Percentiles rank a stretch among this genome's conserved stretches.
Evolutionary conservation across 2,888 invertebrate genomes (phyloP).

Genomic region (Pterobdella sp.): DNA sequence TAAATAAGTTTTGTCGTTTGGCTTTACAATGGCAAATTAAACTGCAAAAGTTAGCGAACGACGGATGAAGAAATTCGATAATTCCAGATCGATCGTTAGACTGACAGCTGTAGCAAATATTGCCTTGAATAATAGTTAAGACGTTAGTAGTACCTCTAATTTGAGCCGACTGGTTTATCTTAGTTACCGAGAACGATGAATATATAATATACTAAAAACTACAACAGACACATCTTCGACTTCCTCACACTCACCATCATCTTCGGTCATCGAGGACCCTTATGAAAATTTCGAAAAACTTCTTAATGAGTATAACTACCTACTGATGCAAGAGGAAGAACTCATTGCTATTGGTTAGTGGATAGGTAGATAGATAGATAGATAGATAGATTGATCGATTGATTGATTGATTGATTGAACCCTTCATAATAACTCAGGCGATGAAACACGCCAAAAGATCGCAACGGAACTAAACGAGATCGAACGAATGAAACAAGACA

Average conservation of each 20-base stretch:
- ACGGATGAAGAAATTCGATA: too few species aligned
- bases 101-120: too few species aligned
- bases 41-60: too few species aligned
- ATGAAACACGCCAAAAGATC: slow-evolving; percentile 51
- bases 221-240: too few species aligned
- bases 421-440: slow-evolving; percentile 40
- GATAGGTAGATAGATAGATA: not conserved
- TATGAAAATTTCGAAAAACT: slow-evolving; percentile 33
- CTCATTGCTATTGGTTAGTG: slow-evolving; percentile 36
- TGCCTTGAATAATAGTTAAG: too few species aligned
- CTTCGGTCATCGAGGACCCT: slow-evolving; percentile 32
- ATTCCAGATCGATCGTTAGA: too few species aligned
- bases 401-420: not conserved
- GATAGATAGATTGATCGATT: not conserved
- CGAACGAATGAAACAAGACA: slow-evolving; percentile 51
- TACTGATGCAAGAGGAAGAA: slow-evolving; percentile 38
- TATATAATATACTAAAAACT: too few species aligned
- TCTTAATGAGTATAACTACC: slow-evolving; percentile 33
- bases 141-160: too few species aligned
- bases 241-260: slow-evolving; percentile 12
- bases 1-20: too few species aligned
- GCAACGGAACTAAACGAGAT: slow-evolving; percentile 52
- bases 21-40: too few species aligned
- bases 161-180: too few species aligned
- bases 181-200: too few species aligned